Base-by-base conservation (phyloP, 2,888 invertebrate genomes). In the Drosophila sordidula region DNA sequence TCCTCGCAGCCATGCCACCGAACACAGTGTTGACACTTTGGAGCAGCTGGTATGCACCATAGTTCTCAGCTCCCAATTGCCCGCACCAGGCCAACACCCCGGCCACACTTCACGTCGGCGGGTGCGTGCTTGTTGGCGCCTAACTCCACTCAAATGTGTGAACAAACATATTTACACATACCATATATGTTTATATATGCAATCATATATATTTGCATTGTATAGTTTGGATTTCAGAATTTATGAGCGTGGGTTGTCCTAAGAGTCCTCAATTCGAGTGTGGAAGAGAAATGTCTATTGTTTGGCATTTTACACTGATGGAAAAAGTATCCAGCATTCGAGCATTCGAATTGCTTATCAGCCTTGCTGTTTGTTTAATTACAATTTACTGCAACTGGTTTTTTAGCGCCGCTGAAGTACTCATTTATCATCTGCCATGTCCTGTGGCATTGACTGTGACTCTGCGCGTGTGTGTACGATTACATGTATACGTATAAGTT, bases 361-460 rank as follows among this genome's bases (percentile, higher is more conserved):
- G 47, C 14, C 32, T n/a, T 18, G 25, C 57, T 66, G 32, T 45
- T 50, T 46, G 46, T 67, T 80, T 80, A 80, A 77, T 80, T 83
- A 80, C 76, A 77, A 74, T 77, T 82, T 56, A 54, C 80, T 76
- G 79, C 79, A 79, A 79, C 82, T 79, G 79, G 82, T 82, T 79
- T 82, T 86, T 73, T 68, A 85, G 73, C 83, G 73, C 65, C 80
- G 42, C 34, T 38, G 55, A 52, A 54, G 42, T 64, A 59, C 55
- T 73, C 87, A 87, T 84, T 87, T 81, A 87, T 84, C 85, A 84
- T 77, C 54, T 54, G 52, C 61, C 49, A 57, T 57, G 50, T 74
- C 68, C 62, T 62, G 34, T 62, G 56, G 45, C 71, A 56, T 38
- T 41, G 54, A 63, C 57, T 51, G 11, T 46, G 14, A 38, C 26